A percentile compares a stretch with the other conserved stretches of the same genome.
phyloP scores from a whole-genome alignment of 2,797 vertebrate genomes.

The Macropus fuliginosus region DNA sequence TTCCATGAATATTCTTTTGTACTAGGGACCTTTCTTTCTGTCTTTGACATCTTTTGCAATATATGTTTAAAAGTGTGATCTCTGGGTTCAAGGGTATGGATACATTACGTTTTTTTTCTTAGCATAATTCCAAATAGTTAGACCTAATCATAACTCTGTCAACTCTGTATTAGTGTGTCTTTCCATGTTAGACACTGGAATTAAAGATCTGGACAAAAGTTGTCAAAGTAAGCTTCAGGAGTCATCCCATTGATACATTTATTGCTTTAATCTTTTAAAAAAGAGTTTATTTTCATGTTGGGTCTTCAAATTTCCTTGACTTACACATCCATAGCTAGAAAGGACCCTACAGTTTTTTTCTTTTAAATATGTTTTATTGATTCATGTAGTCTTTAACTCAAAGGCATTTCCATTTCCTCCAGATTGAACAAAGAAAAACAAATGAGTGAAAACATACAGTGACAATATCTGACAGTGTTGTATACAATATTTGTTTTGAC shows the following conservation, averaged over 20 bases:
- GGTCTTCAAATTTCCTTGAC: neutral
- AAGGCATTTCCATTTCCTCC: too few species aligned
- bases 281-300: neutral
- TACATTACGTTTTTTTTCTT: neutral
- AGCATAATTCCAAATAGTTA: neutral
- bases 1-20: neutral
- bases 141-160: neutral
- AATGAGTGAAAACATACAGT: too few species aligned
- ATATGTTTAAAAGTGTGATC: neutral
- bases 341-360: neutral
- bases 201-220: neutral
- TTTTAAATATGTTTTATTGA: too few species aligned
- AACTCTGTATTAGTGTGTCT: neutral
- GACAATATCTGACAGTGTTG: too few species aligned
- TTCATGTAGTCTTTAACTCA: too few species aligned
- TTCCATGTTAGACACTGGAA: neutral
- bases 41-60: neutral
- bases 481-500: too few species aligned
- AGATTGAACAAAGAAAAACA: too few species aligned
- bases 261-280: neutral
- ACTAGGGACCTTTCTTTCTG: neutral
- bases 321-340: neutral
- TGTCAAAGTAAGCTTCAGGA: neutral
- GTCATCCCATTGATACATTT: neutral
- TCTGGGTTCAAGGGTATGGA: neutral